These are phyloP conservation scores for Drosophila pectinifera DNA, from an alignment of 1,140 invertebrate genomes.

Conservation along the genomic window DNA sequence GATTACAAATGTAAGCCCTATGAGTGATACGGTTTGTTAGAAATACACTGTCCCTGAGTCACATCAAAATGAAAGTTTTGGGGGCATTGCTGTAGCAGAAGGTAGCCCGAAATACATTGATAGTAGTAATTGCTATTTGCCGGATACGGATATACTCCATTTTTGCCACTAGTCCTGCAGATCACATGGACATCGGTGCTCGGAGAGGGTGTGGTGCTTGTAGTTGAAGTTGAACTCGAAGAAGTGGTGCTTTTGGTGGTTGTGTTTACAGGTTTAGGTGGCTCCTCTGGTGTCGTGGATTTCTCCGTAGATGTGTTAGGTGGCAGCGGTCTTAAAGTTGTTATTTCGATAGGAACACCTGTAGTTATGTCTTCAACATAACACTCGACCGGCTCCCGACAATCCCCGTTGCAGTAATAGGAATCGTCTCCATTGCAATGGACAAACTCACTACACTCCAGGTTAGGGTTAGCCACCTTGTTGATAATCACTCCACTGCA, in stretches of 20 bases:
- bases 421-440: slow-evolving; percentile 74
- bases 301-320: background rate
- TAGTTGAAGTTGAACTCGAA: background rate
- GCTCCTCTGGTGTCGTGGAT: background rate
- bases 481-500: slow-evolving; percentile 68
- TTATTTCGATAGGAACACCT: background rate
- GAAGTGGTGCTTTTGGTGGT: background rate
- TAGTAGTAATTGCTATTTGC: slow-evolving; percentile 70
- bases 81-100: slow-evolving; percentile 67
- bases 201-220: background rate
- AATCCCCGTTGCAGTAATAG: slow-evolving; percentile 69
- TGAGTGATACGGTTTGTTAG: slow-evolving; percentile 49
- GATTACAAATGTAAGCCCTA: slow-evolving; percentile 36
- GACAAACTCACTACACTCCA: slow-evolving; percentile 69
- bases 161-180: slow-evolving; percentile 39
- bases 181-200: slow-evolving; percentile 33
- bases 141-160: slow-evolving; percentile 67
- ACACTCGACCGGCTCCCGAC: slow-evolving; percentile 49
- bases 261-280: background rate
- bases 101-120: slow-evolving; percentile 58
- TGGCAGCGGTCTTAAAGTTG: background rate
- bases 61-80: slow-evolving; percentile 60
- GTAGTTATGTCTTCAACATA: slow-evolving; percentile 8
- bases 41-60: slow-evolving; percentile 46
- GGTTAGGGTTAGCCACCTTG: slow-evolving; percentile 45